These are phyloP conservation scores for Syritta pipiens DNA, from an alignment of 2,888 invertebrate genomes.

Conservation along the genomic window DNA sequence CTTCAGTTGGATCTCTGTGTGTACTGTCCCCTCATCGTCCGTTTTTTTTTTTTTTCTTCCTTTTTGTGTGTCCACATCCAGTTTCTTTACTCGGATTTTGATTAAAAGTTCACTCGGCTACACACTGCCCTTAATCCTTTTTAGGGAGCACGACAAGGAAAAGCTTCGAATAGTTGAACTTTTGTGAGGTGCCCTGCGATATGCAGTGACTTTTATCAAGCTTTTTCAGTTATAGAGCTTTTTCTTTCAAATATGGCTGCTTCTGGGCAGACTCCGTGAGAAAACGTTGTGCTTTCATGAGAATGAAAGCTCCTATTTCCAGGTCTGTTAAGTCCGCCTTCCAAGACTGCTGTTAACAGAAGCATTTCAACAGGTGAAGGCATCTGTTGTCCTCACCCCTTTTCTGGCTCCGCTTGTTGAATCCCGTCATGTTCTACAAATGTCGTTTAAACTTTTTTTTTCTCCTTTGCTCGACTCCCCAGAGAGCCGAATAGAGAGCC, in stretches of 20 bases:
- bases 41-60: constrained; percentile 1
- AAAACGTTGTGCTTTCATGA: constrained; percentile 15
- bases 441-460: no score
- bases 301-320: constrained; percentile 41
- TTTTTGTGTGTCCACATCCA: no score
- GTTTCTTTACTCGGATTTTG: constrained; percentile 27
- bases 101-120: constrained; percentile 25
- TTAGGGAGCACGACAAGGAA: neutral
- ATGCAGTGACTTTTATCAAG: constrained; percentile 21
- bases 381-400: neutral
- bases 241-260: neutral
- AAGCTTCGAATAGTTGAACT: neutral
- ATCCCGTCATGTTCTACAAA: constrained; percentile 26
- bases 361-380: constrained; percentile 48
- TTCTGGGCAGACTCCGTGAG: constrained; percentile 12
- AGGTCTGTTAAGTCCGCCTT: neutral
- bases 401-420: constrained; percentile 33
- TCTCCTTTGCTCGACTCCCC: no score
- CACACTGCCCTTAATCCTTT: constrained; percentile 3
- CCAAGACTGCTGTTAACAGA: constrained; percentile 21
- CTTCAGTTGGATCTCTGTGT: no score
- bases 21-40: no score
- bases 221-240: neutral
- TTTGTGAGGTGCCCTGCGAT: neutral
- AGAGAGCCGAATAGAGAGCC: constrained; percentile 28